Conservation (phyloP, 35 echinoderm and acorn worm genomes). For the Holothuria glaberrima region DNA sequence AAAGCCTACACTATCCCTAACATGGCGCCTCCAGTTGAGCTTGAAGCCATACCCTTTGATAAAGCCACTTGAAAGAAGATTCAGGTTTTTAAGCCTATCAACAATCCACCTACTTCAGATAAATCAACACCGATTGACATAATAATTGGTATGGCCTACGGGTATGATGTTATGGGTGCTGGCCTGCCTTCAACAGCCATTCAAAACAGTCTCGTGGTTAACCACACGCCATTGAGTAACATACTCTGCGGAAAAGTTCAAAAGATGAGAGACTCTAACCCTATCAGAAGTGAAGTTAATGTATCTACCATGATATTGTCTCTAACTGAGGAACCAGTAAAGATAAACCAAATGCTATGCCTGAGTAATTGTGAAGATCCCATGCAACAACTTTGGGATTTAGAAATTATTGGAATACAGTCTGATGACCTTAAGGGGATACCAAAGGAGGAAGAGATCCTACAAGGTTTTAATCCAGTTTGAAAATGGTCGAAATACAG, state of each 20-base stretch:
- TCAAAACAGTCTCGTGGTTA: not conserved
- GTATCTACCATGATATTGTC: not conserved
- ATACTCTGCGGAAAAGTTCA: conserved; percentile 9
- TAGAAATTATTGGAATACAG: conserved; percentile 1
- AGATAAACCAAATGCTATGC: not conserved
- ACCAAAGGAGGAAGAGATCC: not conserved
- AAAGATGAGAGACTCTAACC: not conserved
- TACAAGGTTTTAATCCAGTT: not conserved
- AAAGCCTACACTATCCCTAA: conserved; percentile 16
- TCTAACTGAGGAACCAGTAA: not conserved
- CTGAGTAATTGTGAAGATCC: conserved; percentile 2
- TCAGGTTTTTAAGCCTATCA: not conserved
- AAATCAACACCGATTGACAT: not conserved
- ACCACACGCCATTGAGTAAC: conserved; percentile 12
- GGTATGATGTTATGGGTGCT: conserved; percentile 6
- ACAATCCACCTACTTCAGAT: not conserved
- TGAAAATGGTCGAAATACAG: not conserved
- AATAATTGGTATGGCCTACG: not conserved
- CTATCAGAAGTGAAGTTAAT: not conserved
- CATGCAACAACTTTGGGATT: not conserved
- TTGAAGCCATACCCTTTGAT: conserved; percentile 7
- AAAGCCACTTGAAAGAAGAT: conserved; percentile 13
- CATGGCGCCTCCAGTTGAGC: not conserved
- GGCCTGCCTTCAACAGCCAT: conserved; percentile 4
- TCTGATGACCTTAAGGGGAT: not conserved